A percentile compares a stretch with the other conserved stretches of the same genome.
Evolutionary conservation across 2,113 vertebrate species (phyloP).

Genomic region (Sapayoa aenigma): DNA sequence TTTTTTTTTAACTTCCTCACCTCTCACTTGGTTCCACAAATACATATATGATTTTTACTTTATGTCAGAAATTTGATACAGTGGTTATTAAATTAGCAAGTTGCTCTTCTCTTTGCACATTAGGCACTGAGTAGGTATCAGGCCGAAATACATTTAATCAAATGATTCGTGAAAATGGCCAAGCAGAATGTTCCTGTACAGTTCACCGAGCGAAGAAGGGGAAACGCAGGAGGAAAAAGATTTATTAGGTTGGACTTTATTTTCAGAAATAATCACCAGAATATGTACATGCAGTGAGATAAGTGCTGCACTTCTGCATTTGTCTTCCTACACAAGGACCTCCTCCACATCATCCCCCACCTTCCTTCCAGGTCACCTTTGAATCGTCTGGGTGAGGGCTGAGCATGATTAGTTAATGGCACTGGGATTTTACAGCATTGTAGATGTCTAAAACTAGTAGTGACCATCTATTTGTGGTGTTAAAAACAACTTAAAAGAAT

Average conservation of each 20-base stretch:
- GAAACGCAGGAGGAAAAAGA: conserved; percentile 9
- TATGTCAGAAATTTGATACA: neutral
- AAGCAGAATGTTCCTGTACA: conserved; percentile 20
- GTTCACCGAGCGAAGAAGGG: conserved; percentile 5
- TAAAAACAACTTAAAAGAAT: neutral
- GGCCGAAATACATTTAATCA: conserved; percentile 13
- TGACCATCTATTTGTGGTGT: neutral
- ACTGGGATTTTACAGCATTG: neutral
- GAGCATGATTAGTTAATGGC: neutral
- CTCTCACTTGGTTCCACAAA: neutral
- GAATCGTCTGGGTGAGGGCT: neutral
- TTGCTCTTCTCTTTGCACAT: neutral
- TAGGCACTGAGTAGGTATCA: neutral
- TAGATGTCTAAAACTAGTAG: neutral
- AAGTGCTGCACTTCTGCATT: conserved; percentile 4
- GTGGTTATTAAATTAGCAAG: conserved; percentile 6
- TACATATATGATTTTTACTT: neutral
- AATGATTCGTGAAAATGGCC: conserved; percentile 33
- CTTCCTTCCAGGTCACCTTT: neutral
- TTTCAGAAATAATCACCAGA: neutral
- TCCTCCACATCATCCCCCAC: neutral
- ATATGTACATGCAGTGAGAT: neutral
- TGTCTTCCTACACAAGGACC: conserved; percentile 3
- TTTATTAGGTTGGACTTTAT: conserved; percentile 17
- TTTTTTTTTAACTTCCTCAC: neutral